Evolutionary conservation across 1,140 invertebrate species (phyloP).

Genomic region (Drosophila nikananu): DNA sequence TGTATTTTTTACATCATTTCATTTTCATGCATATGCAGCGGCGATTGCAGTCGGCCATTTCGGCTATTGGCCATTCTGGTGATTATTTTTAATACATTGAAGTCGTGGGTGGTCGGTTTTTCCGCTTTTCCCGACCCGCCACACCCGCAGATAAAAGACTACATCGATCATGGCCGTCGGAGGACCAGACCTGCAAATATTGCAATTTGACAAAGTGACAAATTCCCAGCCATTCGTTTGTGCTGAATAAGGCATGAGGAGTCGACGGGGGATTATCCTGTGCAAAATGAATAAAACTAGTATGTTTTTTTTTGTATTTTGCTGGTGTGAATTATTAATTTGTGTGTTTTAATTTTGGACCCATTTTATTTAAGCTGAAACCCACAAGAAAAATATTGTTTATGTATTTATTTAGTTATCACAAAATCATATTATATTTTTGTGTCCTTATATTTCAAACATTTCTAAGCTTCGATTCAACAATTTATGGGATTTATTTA

Average conservation of each 20-base stretch:
- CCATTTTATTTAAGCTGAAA: not conserved
- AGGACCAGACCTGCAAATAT: constrained; percentile 13
- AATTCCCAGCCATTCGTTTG: constrained; percentile 54
- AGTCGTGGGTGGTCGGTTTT: not conserved
- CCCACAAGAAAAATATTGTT: too few relatives aligned
- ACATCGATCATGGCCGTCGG: constrained; percentile 46
- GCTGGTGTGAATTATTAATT: not conserved
- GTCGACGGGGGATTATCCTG: constrained; percentile 1
- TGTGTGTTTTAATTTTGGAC: not conserved
- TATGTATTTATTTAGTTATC: not conserved
- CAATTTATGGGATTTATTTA: not conserved
- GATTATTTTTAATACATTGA: constrained; percentile 48
- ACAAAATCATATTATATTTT: not conserved
- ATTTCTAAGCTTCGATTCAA: not conserved
- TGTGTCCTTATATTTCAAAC: not conserved
- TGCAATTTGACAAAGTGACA: constrained; percentile 63
- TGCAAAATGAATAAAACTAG: not conserved
- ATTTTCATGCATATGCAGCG: constrained; percentile 31
- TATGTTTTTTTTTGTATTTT: not conserved
- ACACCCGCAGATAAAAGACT: constrained; percentile 37
- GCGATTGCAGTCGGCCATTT: constrained; percentile 40
- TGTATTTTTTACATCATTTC: constrained; percentile 31
- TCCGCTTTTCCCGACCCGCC: not conserved
- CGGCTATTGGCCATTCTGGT: constrained; percentile 48
- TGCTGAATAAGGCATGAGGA: not conserved